Evolutionary conservation across 2,888 invertebrate species (phyloP), one percentile per base, ranked within the genome.

Genomic region (Cosmorhoe ocellata): DNA sequence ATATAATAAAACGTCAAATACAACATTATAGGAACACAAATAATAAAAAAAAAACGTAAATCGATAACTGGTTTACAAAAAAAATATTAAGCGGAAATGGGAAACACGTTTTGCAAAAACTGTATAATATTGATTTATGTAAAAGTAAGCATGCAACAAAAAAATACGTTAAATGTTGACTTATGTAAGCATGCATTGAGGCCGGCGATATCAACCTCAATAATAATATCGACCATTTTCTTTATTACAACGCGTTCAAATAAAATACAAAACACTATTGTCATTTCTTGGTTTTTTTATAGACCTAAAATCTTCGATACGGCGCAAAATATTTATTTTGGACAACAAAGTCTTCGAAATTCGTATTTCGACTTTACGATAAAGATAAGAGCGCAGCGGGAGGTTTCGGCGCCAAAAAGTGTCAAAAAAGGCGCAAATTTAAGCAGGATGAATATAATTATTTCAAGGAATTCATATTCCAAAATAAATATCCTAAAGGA

Each of bases 351-450:
- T 64, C 56, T 8, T 8, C 66, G 51, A 70, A 72, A 69, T 67
- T 66, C 60, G 72, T 71, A 77, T 71, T 67, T 71, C 59, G 44
- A 41, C n/a, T n/a, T n/a, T n/a, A n/a, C 76, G 74, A 80, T 79
- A 71, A 67, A 74, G 79, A 80, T 79, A 80, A 76, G 51, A 60
- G 47, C 53, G 64, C 67, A 63, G 69, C 67, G 64, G 79, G 80
- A 70, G 70, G 67, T 51, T 56, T 57, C 66, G 77, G 73, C 79
- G 75, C 77, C 76, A 76, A 77, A 79, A 78, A 75, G 66, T 76
- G 74, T 69, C 72, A 78, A 79, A 80, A 78, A 76, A 51, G 63
- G 56, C 66, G 66, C 65, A 62, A 68, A 70, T 71, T 69, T 63
- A 63, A 62, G 58, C 49, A 63, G 63, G 55, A 58, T 51, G 67